Evolutionary conservation across 2,888 invertebrate genomes (phyloP).

Genomic region (Tyria jacobaeae): DNA sequence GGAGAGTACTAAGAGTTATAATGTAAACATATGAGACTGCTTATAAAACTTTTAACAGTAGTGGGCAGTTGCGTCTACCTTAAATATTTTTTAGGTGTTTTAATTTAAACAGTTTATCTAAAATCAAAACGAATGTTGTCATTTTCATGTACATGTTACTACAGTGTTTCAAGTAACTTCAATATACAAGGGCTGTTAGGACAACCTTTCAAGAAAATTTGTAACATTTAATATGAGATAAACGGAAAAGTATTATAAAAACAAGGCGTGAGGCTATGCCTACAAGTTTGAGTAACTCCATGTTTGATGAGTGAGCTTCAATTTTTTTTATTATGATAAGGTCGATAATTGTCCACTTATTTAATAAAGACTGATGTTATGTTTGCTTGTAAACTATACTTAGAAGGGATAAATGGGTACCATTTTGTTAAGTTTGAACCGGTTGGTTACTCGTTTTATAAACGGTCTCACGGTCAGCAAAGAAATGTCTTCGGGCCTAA

Average conservation of each 20-base stretch:
- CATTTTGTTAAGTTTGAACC: not conserved
- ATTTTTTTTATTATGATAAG: conserved; percentile 1
- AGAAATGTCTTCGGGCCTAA: conserved; percentile 43
- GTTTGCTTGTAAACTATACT: not conserved
- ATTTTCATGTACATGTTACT: not conserved
- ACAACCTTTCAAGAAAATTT: not conserved
- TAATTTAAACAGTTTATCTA: not conserved
- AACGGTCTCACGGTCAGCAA: conserved; percentile 37
- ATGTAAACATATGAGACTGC: conserved; percentile 32
- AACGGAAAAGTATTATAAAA: conserved; percentile 12
- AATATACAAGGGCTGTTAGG: not conserved
- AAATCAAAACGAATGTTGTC: not conserved
- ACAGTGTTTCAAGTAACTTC: not conserved
- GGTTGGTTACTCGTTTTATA: conserved; percentile 36
- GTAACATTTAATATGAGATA: not conserved
- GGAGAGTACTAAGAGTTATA: conserved; percentile 28
- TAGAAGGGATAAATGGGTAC: not conserved
- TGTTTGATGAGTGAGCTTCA: not conserved
- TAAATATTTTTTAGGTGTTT: not conserved
- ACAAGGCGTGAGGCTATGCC: not conserved
- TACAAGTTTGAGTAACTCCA: not conserved
- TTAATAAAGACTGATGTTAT: conserved; percentile 5
- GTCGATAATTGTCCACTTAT: not conserved
- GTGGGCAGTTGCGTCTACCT: not conserved
- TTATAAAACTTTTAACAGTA: conserved; percentile 29